Evolutionary conservation across 2,888 invertebrate genomes (phyloP).

Genomic region (Melanchra persicariae): DNA sequence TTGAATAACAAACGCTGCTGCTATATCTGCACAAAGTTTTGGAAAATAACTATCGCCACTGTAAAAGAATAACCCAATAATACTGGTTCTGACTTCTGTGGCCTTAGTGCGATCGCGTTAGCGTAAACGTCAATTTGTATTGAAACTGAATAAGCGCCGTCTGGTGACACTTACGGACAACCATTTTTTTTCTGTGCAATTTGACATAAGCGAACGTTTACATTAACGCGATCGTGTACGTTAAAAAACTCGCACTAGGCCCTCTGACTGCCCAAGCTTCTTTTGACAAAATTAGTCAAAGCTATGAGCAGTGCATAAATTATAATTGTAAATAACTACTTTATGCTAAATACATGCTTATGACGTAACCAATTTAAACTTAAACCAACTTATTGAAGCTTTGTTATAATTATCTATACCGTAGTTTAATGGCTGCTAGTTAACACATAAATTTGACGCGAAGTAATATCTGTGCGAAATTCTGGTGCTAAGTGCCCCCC

Average conservation of each 20-base stretch:
- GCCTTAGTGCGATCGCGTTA: too few relatives aligned
- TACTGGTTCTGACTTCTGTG: background rate
- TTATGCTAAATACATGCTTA: background rate
- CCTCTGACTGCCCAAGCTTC: background rate
- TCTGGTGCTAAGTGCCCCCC: slow-evolving; percentile 43
- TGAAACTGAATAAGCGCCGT: too few relatives aligned
- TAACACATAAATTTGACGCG: slow-evolving; percentile 56
- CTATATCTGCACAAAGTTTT: background rate
- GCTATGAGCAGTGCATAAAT: background rate
- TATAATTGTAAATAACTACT: background rate
- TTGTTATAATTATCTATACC: slow-evolving; percentile 6
- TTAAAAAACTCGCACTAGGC: too few relatives aligned
- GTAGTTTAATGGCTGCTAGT: slow-evolving; percentile 33
- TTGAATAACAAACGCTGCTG: background rate
- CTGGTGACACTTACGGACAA: too few relatives aligned
- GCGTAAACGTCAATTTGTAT: too few relatives aligned
- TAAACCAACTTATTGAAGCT: slow-evolving; percentile 3
- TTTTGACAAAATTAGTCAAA: background rate
- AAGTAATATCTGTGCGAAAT: slow-evolving; percentile 64
- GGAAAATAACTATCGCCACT: background rate
- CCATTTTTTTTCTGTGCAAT: too few relatives aligned
- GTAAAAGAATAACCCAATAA: background rate
- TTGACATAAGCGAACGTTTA: too few relatives aligned
- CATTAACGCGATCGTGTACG: too few relatives aligned
- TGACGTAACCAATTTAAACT: background rate